These are phyloP conservation scores for Chelon labrosus DNA, from an alignment of 2,797 vertebrate species.

Conservation along the genomic window DNA sequence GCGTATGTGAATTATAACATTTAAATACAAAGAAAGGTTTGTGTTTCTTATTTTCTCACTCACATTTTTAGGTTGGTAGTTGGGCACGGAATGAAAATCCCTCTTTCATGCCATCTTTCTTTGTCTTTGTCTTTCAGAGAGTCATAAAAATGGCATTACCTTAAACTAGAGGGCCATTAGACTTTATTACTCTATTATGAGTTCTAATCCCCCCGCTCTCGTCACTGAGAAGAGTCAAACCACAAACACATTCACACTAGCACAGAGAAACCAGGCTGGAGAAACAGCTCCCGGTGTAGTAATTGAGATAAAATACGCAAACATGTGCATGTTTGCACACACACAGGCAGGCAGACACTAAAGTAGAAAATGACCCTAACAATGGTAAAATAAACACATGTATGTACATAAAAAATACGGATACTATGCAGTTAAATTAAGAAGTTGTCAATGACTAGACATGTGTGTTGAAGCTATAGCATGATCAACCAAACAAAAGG, in stretches of 20 bases:
- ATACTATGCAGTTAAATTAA: neutral
- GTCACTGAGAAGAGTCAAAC: slow-evolving; percentile 48
- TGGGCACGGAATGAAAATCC: slow-evolving; percentile 14
- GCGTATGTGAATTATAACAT: neutral
- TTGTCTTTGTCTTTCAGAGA: slow-evolving; percentile 35
- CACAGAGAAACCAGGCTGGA: slow-evolving; percentile 20
- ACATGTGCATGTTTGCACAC: neutral
- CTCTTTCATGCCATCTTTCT: slow-evolving; percentile 24
- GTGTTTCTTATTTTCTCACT: neutral
- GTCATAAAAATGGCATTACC: slow-evolving; percentile 57
- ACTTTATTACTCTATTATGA: slow-evolving; percentile 70
- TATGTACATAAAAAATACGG: neutral
- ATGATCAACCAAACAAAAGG: no score
- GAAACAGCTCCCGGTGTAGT: slow-evolving; percentile 38
- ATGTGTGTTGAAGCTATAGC: neutral
- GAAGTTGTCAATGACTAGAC: neutral
- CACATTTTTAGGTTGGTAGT: slow-evolving; percentile 5
- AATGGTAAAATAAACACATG: neutral
- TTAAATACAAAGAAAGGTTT: neutral
- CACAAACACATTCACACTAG: slow-evolving; percentile 36
- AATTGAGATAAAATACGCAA: slow-evolving; percentile 29
- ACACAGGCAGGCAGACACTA: slow-evolving; percentile 1
- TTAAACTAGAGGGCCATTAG: slow-evolving; percentile 59
- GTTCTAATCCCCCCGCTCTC: slow-evolving; percentile 51
- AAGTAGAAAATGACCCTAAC: neutral